These are phyloP conservation scores for Corvus cornix DNA, from an alignment of 2,113 vertebrate species.

Conservation along the genomic window DNA sequence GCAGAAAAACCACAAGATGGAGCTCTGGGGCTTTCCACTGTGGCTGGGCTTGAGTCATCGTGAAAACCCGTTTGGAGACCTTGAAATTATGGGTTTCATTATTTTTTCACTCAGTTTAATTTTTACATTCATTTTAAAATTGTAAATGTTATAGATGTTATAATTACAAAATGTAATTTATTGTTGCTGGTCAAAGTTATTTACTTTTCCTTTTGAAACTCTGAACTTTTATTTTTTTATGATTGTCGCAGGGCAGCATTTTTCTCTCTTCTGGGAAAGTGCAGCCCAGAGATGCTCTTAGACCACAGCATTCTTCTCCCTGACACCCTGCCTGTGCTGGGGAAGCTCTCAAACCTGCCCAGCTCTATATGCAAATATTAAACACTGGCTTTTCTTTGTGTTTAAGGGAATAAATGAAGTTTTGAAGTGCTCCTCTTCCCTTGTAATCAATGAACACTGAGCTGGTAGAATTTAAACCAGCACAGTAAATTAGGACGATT, in stretches of 20 bases:
- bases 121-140: conserved; percentile 6
- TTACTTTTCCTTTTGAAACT: background rate
- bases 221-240: background rate
- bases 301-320: background rate
- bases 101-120: conserved; percentile 38
- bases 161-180: background rate
- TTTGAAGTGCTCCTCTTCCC: background rate
- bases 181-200: background rate
- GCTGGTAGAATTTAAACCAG: background rate
- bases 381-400: accelerated
- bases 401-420: background rate
- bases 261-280: background rate
- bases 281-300: background rate
- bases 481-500: background rate
- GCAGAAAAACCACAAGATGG: conserved; percentile 57
- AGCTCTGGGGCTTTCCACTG: conserved; percentile 58
- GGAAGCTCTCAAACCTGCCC: background rate
- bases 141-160: background rate
- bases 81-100: conserved; percentile 15
- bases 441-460: background rate
- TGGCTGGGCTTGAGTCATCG: accelerated
- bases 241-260: background rate
- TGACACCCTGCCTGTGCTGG: background rate
- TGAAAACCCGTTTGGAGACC: background rate
- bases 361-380: background rate